These are phyloP conservation scores for Ceramica pisi DNA, from an alignment of 2,888 invertebrate genomes.

Conservation along the genomic window DNA sequence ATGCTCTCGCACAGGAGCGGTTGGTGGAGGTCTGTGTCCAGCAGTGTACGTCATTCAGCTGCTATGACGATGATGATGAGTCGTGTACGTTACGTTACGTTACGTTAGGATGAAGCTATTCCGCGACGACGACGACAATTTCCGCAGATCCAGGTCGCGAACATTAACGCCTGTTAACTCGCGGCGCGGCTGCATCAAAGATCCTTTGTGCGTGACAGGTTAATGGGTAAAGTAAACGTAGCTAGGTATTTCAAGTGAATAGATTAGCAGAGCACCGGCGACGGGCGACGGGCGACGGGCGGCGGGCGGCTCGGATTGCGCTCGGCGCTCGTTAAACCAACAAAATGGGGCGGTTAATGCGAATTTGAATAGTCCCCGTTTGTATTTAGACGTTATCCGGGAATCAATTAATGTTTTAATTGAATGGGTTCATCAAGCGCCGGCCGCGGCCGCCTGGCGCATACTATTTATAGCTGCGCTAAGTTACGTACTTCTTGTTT, in stretches of 20 bases:
- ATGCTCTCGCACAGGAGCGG: too few relatives aligned
- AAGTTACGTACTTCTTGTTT: background rate
- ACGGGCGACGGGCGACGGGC: background rate
- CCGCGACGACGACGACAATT: background rate
- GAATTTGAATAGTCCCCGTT: constrained; percentile 58
- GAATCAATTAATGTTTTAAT: constrained; percentile 62
- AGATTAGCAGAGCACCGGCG: constrained; percentile 56
- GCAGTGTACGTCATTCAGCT: too few relatives aligned
- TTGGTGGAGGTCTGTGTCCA: too few relatives aligned
- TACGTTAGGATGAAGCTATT: background rate
- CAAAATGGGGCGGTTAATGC: constrained; percentile 62
- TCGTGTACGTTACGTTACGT: too few relatives aligned
- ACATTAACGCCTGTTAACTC: constrained; percentile 37
- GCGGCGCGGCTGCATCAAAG: constrained; percentile 56
- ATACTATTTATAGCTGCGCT: background rate
- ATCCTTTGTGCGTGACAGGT: constrained; percentile 53
- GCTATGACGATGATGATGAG: too few relatives aligned
- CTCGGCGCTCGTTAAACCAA: constrained; percentile 65
- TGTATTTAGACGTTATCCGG: constrained; percentile 51
- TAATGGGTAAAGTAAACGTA: constrained; percentile 60
- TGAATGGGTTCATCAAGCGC: constrained; percentile 46
- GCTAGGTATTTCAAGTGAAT: constrained; percentile 59
- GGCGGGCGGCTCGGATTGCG: constrained; percentile 45
- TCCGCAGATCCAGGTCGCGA: background rate
- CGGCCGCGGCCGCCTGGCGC: background rate